Conservation (phyloP, 2,797 vertebrate genomes). For the Sylvia borin region DNA sequence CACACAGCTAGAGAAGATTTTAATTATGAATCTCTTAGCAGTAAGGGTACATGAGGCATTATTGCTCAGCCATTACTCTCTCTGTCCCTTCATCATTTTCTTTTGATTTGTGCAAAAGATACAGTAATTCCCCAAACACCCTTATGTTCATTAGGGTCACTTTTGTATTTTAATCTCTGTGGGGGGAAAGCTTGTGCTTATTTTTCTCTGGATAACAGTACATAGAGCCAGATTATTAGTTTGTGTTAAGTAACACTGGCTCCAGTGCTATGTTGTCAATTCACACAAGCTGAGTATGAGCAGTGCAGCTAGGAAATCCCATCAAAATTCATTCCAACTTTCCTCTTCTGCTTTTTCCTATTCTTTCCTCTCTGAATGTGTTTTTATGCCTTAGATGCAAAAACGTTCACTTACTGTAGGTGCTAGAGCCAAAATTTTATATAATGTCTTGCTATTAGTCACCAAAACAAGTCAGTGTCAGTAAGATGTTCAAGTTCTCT, state of each 20-base stretch:
- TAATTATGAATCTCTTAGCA: constrained; percentile 8
- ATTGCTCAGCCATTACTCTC: background rate
- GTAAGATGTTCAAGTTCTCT: background rate
- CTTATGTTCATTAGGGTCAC: background rate
- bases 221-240: background rate
- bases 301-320: constrained; percentile 2
- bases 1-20: constrained; percentile 11
- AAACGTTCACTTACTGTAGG: background rate
- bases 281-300: background rate
- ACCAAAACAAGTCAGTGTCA: background rate
- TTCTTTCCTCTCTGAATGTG: background rate
- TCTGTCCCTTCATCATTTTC: background rate
- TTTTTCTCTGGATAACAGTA: background rate
- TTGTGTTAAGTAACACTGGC: background rate
- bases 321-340: constrained; percentile 11
- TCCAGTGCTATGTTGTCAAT: background rate
- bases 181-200: background rate
- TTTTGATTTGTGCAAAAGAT: constrained; percentile 3
- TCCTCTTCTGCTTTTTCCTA: constrained; percentile 16
- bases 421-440: background rate
- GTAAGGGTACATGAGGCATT: background rate
- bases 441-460: background rate
- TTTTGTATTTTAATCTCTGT: constrained; percentile 11
- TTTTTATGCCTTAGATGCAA: constrained; percentile 6
- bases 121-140: background rate